Evolutionary conservation across 1,140 invertebrate genomes (phyloP).

Genomic region (Heliconius nattereri): DNA sequence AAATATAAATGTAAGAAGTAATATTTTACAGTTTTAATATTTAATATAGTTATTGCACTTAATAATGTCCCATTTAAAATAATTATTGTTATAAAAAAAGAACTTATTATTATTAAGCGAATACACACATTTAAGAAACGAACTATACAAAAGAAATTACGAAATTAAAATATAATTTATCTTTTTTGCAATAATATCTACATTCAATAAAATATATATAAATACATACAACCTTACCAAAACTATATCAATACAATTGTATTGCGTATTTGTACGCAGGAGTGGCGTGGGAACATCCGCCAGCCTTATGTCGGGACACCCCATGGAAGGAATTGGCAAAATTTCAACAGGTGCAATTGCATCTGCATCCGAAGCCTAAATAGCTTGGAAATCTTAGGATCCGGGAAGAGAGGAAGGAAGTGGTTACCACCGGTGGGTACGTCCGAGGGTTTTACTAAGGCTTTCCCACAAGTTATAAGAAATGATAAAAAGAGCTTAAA

Average conservation of each 20-base stretch:
- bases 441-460: conserved; percentile 5
- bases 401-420: conserved; percentile 50
- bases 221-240: not conserved
- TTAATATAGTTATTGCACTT: not conserved
- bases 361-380: conserved; percentile 71
- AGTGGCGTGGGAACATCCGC: conserved; percentile 73
- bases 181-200: not conserved
- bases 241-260: conserved; percentile 30
- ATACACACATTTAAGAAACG: no score
- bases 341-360: conserved; percentile 56
- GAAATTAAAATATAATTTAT: not conserved
- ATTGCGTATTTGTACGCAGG: conserved; percentile 48
- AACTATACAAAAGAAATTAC: no score
- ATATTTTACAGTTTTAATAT: not conserved
- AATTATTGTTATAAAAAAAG: no score
- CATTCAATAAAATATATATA: not conserved
- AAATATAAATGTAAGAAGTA: not conserved
- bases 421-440: conserved; percentile 32
- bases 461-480: not conserved
- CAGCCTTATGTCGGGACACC: conserved; percentile 41
- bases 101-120: no score
- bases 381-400: conserved; percentile 45
- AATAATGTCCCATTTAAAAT: no score
- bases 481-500: not conserved
- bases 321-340: conserved; percentile 50